phyloP scores from a whole-genome alignment of 2,797 vertebrate species.

The Dendrocincla tyrannina region DNA sequence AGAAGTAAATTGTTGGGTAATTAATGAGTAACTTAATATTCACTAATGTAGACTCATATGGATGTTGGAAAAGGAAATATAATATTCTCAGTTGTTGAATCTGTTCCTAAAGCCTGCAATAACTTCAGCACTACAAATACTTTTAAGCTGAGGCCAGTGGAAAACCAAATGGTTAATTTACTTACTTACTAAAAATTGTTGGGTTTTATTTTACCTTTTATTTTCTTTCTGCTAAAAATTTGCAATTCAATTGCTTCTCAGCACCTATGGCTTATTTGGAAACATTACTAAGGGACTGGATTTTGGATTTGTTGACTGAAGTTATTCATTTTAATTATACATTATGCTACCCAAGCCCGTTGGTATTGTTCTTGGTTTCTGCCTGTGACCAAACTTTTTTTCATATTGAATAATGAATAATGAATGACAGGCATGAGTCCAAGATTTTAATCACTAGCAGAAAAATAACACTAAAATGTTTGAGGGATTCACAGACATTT shows the following conservation, averaged over 20 bases:
- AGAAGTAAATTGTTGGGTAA: not conserved
- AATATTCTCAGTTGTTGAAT: not conserved
- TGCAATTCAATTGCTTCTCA: not conserved
- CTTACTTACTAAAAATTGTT: not conserved
- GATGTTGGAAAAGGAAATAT: not conserved
- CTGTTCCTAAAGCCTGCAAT: not conserved
- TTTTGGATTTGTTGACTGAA: slow-evolving; percentile 20
- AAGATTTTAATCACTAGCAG: slow-evolving; percentile 47
- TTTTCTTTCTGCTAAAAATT: not conserved
- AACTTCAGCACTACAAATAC: not conserved
- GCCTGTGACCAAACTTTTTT: slow-evolving; percentile 27
- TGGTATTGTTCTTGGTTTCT: slow-evolving; percentile 41
- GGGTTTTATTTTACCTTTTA: not conserved
- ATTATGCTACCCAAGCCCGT: not conserved
- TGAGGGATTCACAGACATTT: not conserved
- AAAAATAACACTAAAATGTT: slow-evolving; percentile 17
- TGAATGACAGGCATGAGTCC: slow-evolving; percentile 42
- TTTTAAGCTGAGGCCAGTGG: not conserved
- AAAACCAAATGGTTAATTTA: not conserved
- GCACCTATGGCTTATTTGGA: not conserved
- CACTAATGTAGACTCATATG: not conserved
- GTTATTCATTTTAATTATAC: slow-evolving; percentile 38
- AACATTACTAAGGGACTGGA: not conserved
- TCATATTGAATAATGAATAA: slow-evolving; percentile 35
- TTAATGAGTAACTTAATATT: not conserved